Percentiles rank a stretch among this genome's conserved stretches.
Evolutionary conservation across 2,113 vertebrate genomes (phyloP).

Genomic region (Strigops habroptila): DNA sequence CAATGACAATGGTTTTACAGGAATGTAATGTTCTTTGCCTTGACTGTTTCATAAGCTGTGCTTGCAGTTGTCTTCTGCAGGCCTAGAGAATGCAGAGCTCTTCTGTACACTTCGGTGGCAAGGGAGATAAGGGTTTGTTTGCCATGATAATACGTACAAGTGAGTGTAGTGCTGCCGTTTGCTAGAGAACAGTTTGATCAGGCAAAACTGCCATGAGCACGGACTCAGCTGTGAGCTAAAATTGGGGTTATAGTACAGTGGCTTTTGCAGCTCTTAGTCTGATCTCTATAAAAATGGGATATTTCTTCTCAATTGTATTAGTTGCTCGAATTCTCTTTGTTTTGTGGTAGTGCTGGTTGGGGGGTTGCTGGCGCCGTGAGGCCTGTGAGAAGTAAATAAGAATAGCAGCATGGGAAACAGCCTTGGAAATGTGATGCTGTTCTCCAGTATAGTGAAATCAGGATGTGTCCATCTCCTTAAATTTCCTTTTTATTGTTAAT

Average conservation of each 20-base stretch:
- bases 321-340: not conserved
- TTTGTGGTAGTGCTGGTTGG: not conserved
- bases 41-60: not conserved
- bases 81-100: not conserved
- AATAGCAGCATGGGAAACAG: not conserved
- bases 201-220: accelerated
- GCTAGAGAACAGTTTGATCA: not conserved
- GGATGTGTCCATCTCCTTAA: not conserved
- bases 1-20: not conserved
- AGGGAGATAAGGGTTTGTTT: not conserved
- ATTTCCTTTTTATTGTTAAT: not conserved
- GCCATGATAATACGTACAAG: accelerated
- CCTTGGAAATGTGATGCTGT: not conserved
- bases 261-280: not conserved
- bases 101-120: not conserved
- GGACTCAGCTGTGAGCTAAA: not conserved
- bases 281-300: not conserved
- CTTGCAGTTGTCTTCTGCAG: not conserved
- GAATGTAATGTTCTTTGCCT: not conserved
- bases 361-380: not conserved
- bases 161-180: not conserved
- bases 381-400: not conserved
- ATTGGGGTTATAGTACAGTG: too few relatives aligned
- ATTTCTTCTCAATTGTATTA: not conserved
- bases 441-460: not conserved